phyloP scores from a whole-genome alignment of 2,113 vertebrate species.

The Plestiodon gilberti region DNA sequence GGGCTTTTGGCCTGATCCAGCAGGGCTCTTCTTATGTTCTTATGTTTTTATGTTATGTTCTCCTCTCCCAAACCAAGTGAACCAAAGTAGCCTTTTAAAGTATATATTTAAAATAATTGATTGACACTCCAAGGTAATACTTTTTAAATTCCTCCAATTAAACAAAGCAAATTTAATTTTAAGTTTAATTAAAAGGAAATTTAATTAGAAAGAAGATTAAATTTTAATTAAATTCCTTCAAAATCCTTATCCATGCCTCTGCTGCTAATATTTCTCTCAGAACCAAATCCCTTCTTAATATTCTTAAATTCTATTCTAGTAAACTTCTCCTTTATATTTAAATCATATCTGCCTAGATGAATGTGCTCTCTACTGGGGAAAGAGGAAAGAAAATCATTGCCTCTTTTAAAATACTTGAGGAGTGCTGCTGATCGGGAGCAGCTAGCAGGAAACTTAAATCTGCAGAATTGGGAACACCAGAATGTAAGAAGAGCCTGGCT shows the following conservation, averaged over 20 bases:
- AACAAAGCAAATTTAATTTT: constrained; percentile 84
- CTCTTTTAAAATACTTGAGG: constrained; percentile 77
- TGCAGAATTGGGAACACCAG: constrained; percentile 43
- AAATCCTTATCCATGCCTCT: constrained; percentile 82
- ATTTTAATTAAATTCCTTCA: constrained; percentile 86
- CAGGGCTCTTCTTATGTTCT: no score
- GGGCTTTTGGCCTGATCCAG: no score
- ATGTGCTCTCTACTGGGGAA: constrained; percentile 69
- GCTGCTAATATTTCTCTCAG: constrained; percentile 82
- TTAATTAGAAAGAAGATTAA: constrained; percentile 88
- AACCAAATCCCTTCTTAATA: constrained; percentile 86
- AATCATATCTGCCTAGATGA: constrained; percentile 77
- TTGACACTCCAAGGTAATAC: constrained; percentile 82
- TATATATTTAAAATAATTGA: constrained; percentile 68
- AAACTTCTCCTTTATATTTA: constrained; percentile 80
- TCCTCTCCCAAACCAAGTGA: constrained; percentile 72
- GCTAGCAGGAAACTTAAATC: constrained; percentile 54
- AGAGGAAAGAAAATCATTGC: constrained; percentile 68
- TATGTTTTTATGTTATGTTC: no score
- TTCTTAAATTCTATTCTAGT: constrained; percentile 84
- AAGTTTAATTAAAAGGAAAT: constrained; percentile 87
- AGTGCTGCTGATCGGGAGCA: constrained; percentile 66
- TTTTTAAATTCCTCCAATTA: constrained; percentile 84
- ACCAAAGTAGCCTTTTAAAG: constrained; percentile 69
- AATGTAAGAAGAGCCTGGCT: not conserved